Evolutionary conservation across 1,140 invertebrate genomes (phyloP).

Genomic region (Archivesica marissinica): DNA sequence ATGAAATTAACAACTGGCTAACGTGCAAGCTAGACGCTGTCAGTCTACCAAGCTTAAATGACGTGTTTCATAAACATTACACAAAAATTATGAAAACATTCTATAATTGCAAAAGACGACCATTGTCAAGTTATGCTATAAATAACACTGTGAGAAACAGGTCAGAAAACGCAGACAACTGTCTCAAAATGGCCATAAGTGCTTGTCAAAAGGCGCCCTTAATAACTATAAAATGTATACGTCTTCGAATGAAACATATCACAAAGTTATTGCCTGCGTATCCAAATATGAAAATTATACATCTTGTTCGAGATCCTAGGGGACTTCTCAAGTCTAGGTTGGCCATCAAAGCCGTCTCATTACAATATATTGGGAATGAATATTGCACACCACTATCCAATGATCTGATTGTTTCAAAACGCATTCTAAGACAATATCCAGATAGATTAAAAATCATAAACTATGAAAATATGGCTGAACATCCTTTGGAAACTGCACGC

Average conservation of each 20-base stretch:
- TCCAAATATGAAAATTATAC: constrained; percentile 25
- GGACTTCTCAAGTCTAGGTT: neutral
- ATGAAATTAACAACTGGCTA: constrained; percentile 56
- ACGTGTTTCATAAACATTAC: constrained; percentile 47
- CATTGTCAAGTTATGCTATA: neutral
- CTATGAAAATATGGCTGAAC: constrained; percentile 11
- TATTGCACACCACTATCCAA: neutral
- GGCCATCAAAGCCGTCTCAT: neutral
- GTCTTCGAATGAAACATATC: neutral
- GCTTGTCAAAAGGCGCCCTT: neutral
- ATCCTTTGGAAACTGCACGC: neutral
- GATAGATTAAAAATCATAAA: neutral
- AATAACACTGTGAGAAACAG: neutral
- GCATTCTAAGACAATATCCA: neutral
- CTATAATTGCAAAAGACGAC: neutral
- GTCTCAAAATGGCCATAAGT: neutral
- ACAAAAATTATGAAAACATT: constrained; percentile 46
- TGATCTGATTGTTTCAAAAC: constrained; percentile 12
- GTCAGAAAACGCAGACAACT: neutral
- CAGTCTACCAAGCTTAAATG: neutral
- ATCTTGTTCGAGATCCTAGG: constrained; percentile 20
- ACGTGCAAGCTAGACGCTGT: constrained; percentile 27
- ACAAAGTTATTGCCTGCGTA: neutral
- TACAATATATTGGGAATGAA: neutral
- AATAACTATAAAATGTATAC: constrained; percentile 6